phyloP scores from a whole-genome alignment of 2,888 invertebrate genomes.

The Drosophila anomelani region DNA sequence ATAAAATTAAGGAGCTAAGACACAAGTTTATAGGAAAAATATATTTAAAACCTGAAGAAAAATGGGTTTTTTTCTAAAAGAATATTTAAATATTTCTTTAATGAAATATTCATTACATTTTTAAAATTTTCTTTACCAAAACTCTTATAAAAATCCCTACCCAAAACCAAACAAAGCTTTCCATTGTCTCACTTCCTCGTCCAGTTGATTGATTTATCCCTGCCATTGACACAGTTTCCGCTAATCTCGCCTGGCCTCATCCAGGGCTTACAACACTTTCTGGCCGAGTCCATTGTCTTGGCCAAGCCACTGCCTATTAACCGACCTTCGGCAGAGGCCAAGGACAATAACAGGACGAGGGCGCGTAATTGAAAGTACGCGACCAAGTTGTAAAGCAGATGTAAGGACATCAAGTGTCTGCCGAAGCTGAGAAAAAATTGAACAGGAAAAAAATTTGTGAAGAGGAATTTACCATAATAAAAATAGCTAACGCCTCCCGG shows the following conservation, averaged over 20 bases:
- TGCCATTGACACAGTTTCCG: constrained; percentile 45
- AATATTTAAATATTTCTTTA: background rate
- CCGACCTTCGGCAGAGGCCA: constrained; percentile 66
- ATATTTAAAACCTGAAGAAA: too few species aligned
- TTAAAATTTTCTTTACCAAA: too few species aligned
- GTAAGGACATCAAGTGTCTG: constrained; percentile 69
- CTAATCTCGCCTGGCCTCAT: constrained; percentile 21
- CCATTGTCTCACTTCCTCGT: constrained; percentile 1
- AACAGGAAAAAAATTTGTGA: constrained; percentile 15
- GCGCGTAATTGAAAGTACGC: constrained; percentile 71
- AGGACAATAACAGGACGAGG: constrained; percentile 64
- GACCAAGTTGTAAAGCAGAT: constrained; percentile 72
- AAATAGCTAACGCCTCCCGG: constrained; percentile 56
- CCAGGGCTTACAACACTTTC: constrained; percentile 39
- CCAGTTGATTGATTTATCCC: constrained; percentile 22
- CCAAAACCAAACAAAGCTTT: background rate
- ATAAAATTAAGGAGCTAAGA: background rate
- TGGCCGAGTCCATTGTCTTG: constrained; percentile 18
- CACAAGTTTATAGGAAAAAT: background rate
- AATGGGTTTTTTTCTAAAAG: too few species aligned
- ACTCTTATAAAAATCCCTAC: background rate
- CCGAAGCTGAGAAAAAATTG: constrained; percentile 18
- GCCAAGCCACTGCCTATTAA: constrained; percentile 20
- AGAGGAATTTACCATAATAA: constrained; percentile 63
- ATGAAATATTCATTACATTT: too few species aligned